Percentiles rank a stretch among this genome's conserved stretches.
Conservation (phyloP, 1,140 invertebrate genomes). For the Philaenus spumarius region DNA sequence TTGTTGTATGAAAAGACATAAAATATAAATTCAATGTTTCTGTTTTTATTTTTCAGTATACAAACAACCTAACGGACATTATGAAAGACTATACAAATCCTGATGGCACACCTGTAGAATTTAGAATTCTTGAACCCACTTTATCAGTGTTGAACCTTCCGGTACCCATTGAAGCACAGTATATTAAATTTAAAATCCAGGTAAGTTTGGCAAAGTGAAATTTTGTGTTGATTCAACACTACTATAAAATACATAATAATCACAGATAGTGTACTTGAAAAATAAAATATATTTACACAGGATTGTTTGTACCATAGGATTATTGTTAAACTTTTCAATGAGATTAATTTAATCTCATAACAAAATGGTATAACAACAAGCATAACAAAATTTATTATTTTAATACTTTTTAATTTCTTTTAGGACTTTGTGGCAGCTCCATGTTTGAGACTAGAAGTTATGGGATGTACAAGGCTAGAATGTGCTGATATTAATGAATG, state of each 20-base stretch:
- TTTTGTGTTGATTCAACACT: background rate
- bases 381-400: too few species aligned
- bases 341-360: too few species aligned
- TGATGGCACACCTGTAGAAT: slow-evolving; percentile 88
- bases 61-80: slow-evolving; percentile 79
- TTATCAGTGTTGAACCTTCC: slow-evolving; percentile 85
- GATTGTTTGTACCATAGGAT: too few species aligned
- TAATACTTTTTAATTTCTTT: too few species aligned
- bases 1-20: background rate
- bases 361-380: too few species aligned
- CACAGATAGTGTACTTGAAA: background rate
- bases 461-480: slow-evolving; percentile 86
- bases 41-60: slow-evolving; percentile 51
- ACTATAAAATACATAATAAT: background rate
- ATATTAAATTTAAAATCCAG: slow-evolving; percentile 79
- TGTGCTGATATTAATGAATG: slow-evolving; percentile 94
- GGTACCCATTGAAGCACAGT: slow-evolving; percentile 85
- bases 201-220: slow-evolving; percentile 18
- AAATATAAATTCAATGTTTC: background rate
- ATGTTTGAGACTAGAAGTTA: slow-evolving; percentile 85
- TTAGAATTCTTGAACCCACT: slow-evolving; percentile 77
- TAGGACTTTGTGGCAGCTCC: slow-evolving; percentile 79
- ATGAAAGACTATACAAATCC: slow-evolving; percentile 89
- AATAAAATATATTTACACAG: too few species aligned
- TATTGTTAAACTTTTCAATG: too few species aligned